Conservation (phyloP, 2,888 invertebrate genomes). For the Cephus pygmeus region DNA sequence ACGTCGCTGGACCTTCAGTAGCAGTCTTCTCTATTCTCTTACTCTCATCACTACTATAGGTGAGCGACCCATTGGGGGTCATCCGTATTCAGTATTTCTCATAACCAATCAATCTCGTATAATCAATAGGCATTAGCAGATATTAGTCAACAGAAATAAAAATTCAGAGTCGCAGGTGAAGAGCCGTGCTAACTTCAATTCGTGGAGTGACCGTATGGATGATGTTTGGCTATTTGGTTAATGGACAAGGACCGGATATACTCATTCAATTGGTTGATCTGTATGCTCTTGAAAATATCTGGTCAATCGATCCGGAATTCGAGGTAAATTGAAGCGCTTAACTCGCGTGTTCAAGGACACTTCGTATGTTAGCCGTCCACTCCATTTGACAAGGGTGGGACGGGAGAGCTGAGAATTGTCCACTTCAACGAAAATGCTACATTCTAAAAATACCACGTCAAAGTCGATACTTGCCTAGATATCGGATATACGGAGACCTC, state of each 20-base stretch:
- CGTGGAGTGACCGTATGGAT: neutral
- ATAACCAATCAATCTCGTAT: neutral
- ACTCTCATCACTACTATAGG: slow-evolving; percentile 96
- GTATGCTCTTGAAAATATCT: neutral
- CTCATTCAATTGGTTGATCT: neutral
- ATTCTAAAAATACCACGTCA: neutral
- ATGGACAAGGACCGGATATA: neutral
- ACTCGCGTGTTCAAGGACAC: neutral
- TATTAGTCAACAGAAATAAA: neutral
- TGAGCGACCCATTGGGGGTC: slow-evolving; percentile 67
- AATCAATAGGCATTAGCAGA: neutral
- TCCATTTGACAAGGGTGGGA: neutral
- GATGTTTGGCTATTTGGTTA: neutral
- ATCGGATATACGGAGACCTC: neutral
- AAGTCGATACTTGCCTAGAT: neutral
- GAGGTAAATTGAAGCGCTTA: neutral
- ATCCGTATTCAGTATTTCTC: neutral
- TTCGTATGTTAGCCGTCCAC: neutral
- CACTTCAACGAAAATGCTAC: neutral
- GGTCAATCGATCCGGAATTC: neutral
- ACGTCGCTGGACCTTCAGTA: slow-evolving; percentile 90
- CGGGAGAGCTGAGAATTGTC: neutral
- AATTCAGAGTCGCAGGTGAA: neutral
- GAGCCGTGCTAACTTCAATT: neutral
- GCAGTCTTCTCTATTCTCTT: slow-evolving; percentile 91